Conservation (phyloP, 2,888 invertebrate species). For the Branchipolynoe longqiensis region DNA sequence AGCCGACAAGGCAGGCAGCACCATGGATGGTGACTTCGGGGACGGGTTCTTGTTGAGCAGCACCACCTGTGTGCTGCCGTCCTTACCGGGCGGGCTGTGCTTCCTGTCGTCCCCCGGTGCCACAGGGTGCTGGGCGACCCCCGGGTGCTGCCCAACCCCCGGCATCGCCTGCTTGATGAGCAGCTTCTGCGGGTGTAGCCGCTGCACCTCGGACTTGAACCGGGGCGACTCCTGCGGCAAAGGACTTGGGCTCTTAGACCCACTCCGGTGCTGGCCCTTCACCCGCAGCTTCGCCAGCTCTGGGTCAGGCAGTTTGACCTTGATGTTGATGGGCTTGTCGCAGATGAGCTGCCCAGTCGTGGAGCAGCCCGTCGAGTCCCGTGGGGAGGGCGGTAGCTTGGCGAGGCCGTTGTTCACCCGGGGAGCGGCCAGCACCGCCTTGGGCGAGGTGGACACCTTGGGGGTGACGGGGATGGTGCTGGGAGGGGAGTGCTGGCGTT, state of each 20-base stretch:
- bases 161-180: slow-evolving; percentile 29
- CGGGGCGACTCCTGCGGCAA: neutral
- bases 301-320: slow-evolving; percentile 15
- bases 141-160: neutral
- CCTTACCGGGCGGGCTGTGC: slow-evolving; percentile 29
- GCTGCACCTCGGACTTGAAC: slow-evolving; percentile 9
- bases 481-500: neutral
- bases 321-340: slow-evolving; percentile 15
- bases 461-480: neutral
- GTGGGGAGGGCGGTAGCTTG: neutral
- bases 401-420: neutral
- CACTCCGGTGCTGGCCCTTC: neutral
- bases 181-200: slow-evolving; percentile 1
- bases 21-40: neutral
- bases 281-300: neutral
- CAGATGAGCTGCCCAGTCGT: neutral
- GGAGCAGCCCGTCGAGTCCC: too few relatives aligned
- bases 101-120: neutral
- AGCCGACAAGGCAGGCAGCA: too few relatives aligned
- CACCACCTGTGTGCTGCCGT: neutral
- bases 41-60: neutral
- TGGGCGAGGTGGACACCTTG: neutral
- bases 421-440: neutral
- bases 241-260: neutral
- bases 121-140: neutral